Evolutionary conservation across 2,797 vertebrate genomes (phyloP).

Genomic region (Pelobates cultripes): DNA sequence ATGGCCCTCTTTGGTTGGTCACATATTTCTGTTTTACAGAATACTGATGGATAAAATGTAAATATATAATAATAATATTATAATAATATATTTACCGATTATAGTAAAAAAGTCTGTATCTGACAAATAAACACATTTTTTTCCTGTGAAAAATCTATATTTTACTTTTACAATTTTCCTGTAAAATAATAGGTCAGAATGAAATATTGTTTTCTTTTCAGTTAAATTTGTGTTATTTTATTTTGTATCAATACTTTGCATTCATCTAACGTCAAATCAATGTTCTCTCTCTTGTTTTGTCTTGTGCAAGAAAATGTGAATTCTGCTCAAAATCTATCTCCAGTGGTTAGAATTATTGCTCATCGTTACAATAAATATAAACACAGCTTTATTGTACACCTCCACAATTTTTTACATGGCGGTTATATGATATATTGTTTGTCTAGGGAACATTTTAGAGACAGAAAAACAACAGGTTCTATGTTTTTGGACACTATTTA

Average conservation of each 20-base stretch:
- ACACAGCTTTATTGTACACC: conserved; percentile 17
- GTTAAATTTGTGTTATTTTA: not conserved
- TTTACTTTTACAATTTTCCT: too few relatives aligned
- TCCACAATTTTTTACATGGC: conserved; percentile 13
- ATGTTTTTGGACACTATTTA: conserved; percentile 19
- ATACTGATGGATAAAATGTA: too few relatives aligned
- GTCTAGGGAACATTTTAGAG: conserved; percentile 16
- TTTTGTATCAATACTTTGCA: not conserved
- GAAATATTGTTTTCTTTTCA: too few relatives aligned
- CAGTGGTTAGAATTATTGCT: conserved; percentile 7
- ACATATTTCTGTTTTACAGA: too few relatives aligned
- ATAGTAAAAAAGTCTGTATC: too few relatives aligned
- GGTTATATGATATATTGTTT: conserved; percentile 16
- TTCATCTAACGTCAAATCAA: not conserved
- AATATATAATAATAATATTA: too few relatives aligned
- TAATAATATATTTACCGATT: too few relatives aligned
- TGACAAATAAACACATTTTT: too few relatives aligned
- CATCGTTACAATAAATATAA: conserved; percentile 28
- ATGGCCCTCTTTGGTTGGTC: too few relatives aligned
- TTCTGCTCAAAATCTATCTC: conserved; percentile 8
- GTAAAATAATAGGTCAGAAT: too few relatives aligned
- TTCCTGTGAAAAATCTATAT: too few relatives aligned
- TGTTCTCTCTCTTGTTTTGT: not conserved
- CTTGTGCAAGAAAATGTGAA: not conserved
- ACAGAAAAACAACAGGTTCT: conserved; percentile 28